Evolutionary conservation across 2,888 invertebrate genomes (phyloP).

Genomic region (Tortricodes alternella): DNA sequence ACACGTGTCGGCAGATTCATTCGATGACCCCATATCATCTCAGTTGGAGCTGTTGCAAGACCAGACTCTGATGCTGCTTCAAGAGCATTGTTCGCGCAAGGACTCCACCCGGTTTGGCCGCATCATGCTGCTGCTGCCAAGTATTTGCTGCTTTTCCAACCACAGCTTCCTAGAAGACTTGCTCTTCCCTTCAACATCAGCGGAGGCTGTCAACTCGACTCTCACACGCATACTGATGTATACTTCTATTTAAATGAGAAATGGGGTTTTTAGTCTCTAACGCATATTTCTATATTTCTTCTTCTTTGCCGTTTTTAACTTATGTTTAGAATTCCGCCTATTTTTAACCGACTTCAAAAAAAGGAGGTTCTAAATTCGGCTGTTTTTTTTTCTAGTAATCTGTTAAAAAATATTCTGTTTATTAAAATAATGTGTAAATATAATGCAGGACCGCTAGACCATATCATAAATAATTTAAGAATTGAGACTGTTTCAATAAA

Average conservation of each 20-base stretch:
- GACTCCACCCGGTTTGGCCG: conserved; percentile 86
- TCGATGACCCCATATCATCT: conserved; percentile 42
- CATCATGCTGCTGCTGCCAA: conserved; percentile 87
- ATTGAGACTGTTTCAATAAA: neutral
- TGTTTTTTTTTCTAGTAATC: neutral
- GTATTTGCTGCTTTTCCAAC: conserved; percentile 72
- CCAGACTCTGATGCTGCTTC: conserved; percentile 89
- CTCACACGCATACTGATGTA: conserved; percentile 61
- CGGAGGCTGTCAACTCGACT: conserved; percentile 55
- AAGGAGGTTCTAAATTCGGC: neutral
- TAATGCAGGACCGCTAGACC: neutral
- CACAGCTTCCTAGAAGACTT: conserved; percentile 82
- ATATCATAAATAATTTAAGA: neutral
- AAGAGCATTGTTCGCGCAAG: conserved; percentile 84
- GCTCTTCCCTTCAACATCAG: conserved; percentile 87
- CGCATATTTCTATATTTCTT: too few species aligned
- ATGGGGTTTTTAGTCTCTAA: too few species aligned
- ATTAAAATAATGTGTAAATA: neutral
- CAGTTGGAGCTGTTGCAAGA: conserved; percentile 89
- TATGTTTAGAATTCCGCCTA: too few species aligned
- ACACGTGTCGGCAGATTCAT: conserved; percentile 43
- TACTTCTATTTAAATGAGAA: conserved; percentile 46
- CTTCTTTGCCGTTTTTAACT: too few species aligned
- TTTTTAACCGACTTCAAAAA: too few species aligned
- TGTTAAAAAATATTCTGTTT: neutral